These are phyloP conservation scores for Cyclura pinguis DNA, from an alignment of 2,797 vertebrate genomes.

Conservation along the genomic window DNA sequence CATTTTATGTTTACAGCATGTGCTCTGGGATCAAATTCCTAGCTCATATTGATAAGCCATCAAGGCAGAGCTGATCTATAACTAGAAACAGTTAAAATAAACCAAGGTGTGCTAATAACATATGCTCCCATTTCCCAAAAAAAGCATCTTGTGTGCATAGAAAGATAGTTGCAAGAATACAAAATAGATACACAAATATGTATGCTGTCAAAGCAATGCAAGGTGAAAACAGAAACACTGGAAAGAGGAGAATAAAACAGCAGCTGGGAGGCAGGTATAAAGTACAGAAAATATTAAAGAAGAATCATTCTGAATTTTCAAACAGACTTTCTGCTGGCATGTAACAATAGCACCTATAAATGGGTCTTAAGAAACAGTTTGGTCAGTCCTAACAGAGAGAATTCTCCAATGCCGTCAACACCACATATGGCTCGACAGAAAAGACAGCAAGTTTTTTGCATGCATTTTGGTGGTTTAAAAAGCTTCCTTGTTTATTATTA, in stretches of 20 bases:
- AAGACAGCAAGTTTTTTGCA: not conserved
- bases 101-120: conserved; percentile 22
- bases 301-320: conserved; percentile 1
- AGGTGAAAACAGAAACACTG: conserved; percentile 39
- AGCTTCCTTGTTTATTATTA: not conserved
- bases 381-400: not conserved
- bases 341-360: not conserved
- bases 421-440: not conserved
- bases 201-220: conserved; percentile 45
- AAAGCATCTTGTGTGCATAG: conserved; percentile 25
- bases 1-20: not conserved
- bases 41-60: not conserved
- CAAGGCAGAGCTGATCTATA: not conserved
- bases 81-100: conserved; percentile 5
- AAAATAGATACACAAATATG: conserved; percentile 41
- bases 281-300: not conserved
- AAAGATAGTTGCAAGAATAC: conserved; percentile 16
- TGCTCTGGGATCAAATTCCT: not conserved
- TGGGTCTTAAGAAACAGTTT: not conserved
- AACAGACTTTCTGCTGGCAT: not conserved
- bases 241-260: conserved; percentile 29
- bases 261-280: conserved; percentile 30
- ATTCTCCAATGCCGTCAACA: not conserved
- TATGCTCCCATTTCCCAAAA: conserved; percentile 9
- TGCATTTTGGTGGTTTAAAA: not conserved